A percentile compares a stretch with the other conserved stretches of the same genome.
phyloP scores from a whole-genome alignment of 1,140 invertebrate species.

The Drosophila pallidifrons region DNA sequence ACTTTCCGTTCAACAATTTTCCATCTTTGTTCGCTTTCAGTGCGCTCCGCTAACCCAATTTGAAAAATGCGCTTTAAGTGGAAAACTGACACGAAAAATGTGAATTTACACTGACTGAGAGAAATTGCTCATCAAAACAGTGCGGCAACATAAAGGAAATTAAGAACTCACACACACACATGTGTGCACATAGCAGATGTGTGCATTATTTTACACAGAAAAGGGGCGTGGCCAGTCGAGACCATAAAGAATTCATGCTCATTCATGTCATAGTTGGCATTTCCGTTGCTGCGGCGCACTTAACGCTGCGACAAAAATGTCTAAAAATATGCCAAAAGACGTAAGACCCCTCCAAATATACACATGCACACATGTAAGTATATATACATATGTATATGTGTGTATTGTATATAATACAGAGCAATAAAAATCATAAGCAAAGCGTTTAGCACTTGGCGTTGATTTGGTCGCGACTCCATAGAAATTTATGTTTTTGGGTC shows the following conservation, averaged over 20 bases:
- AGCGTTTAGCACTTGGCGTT: conserved; percentile 71
- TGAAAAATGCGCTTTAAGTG: conserved; percentile 73
- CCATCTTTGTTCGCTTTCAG: conserved; percentile 3
- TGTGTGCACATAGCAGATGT: conserved; percentile 18
- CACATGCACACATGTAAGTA: conserved; percentile 5
- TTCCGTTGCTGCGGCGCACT: conserved; percentile 48
- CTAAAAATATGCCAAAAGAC: conserved; percentile 54
- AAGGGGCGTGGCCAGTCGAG: conserved; percentile 49
- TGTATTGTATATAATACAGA: conserved; percentile 28
- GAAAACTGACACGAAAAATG: conserved; percentile 57
- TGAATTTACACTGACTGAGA: conserved; percentile 33
- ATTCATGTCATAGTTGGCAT: conserved; percentile 42
- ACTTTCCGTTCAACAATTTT: conserved; percentile 58
- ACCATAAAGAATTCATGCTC: conserved; percentile 60
- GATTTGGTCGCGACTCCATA: conserved; percentile 60
- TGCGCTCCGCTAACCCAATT: conserved; percentile 67
- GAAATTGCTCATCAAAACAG: conserved; percentile 51
- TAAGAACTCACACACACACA: conserved; percentile 37
- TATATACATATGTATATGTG: conserved; percentile 10
- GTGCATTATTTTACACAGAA: conserved; percentile 11
- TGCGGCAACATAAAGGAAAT: conserved; percentile 47
- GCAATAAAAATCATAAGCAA: conserved; percentile 77
- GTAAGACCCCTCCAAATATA: conserved; percentile 5
- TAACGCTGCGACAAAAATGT: conserved; percentile 54
- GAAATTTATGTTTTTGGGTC: conserved; percentile 75